Conservation (phyloP, 2,888 invertebrate genomes). For the Microplitis manilae region DNA sequence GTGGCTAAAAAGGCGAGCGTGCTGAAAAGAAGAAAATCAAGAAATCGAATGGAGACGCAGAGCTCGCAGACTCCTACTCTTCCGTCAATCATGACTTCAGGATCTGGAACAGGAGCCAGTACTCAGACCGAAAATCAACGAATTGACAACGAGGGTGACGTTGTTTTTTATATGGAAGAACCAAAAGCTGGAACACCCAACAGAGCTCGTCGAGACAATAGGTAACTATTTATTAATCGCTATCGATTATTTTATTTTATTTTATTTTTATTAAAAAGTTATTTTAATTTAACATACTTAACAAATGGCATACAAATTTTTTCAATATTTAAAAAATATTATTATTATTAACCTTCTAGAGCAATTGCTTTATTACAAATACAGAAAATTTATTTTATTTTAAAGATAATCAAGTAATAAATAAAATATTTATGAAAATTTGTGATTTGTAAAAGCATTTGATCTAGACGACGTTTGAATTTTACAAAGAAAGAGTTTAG, state of each 20-base stretch:
- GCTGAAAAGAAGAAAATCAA: conserved; percentile 80
- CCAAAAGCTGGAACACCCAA: conserved; percentile 74
- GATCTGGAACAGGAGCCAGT: conserved; percentile 52
- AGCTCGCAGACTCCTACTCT: conserved; percentile 55
- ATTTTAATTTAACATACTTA: too few species aligned
- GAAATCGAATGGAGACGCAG: conserved; percentile 77
- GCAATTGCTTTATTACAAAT: conserved; percentile 9
- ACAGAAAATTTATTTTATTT: not conserved
- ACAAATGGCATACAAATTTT: too few species aligned
- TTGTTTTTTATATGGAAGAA: conserved; percentile 79
- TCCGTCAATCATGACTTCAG: conserved; percentile 57
- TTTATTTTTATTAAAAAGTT: not conserved
- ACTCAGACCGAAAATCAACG: conserved; percentile 63
- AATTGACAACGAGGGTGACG: conserved; percentile 77
- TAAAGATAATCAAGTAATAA: too few species aligned
- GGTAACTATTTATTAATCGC: conserved; percentile 63
- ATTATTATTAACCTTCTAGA: conserved; percentile 5
- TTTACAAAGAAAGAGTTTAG: conserved; percentile 41
- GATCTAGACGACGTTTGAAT: not conserved
- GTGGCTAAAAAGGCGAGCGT: conserved; percentile 84
- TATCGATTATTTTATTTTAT: not conserved
- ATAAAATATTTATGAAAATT: not conserved
- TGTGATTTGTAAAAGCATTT: not conserved
- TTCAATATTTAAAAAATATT: too few species aligned
- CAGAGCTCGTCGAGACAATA: conserved; percentile 66